Base-by-base conservation (phyloP, 2,797 vertebrate species). In the Trichosurus vulpecula region DNA sequence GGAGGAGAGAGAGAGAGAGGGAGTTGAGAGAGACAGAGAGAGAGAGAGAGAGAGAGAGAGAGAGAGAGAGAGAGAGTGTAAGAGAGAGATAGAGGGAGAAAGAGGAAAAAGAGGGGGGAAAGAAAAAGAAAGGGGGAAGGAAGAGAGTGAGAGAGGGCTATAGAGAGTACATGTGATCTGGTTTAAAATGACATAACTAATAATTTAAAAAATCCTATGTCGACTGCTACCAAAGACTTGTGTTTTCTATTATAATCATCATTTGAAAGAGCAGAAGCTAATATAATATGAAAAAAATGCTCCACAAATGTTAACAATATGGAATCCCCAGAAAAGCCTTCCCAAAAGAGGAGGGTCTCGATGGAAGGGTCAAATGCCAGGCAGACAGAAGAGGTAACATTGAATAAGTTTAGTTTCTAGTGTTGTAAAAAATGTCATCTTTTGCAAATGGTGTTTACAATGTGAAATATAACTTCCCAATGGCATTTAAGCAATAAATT, bases 391-490 rank as follows among this genome's bases (percentile, higher is more conserved):
- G 52, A 54, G 52, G 53, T 90, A 31, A 52, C 52, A 31, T 16
- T 52, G 47, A 90, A 22, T 74, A 22, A 30, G 16, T 90, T 90
- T 90, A 90, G 13, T 30, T 90, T 90, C 90, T 90, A 35, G 41
- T 90, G 52, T 89, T 35, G 58, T 41, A 25, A 94, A 96, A 95
- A 90, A 61, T 61, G 41, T 95, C 27, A 22, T 92, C 25, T 96
- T 87, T 55, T 91, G 87, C 74, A 90, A 9, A 30, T 89, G 41
- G 11, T 94, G 47, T 96, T 96, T 90, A 54, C 92, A 52, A 90
- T 54, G 11, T 74, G 89, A 96, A 96, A 53, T 93, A 93, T 81
- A 54, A 53, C 52, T 95, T 97, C 92, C 52, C 91, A 87, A 56
- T 53, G 25, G 53, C 57, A 25, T 22, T 92, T 93, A 74, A 89